Conservation (phyloP, 2,797 vertebrate genomes). For the Tinamus major region DNA sequence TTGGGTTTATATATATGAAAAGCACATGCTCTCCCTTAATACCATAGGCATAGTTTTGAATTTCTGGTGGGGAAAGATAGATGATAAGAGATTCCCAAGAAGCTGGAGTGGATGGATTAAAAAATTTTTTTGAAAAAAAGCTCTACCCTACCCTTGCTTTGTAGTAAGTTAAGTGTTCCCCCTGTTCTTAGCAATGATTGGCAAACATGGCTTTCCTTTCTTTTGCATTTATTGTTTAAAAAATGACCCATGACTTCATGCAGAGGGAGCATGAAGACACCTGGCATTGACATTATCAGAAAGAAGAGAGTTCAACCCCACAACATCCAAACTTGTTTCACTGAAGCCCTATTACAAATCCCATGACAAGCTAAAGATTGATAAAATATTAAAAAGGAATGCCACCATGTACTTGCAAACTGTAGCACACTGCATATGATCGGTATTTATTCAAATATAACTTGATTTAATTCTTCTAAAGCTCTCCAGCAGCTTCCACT, state of each 20-base stretch:
- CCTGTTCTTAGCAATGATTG: neutral
- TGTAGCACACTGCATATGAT: neutral
- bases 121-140: neutral
- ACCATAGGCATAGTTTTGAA: neutral
- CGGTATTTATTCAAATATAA: slow-evolving; percentile 5
- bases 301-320: neutral
- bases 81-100: neutral
- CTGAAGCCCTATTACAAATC: neutral
- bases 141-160: neutral
- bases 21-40: neutral
- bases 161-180: neutral
- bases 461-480: neutral
- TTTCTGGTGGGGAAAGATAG: neutral
- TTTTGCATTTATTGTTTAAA: neutral
- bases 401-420: neutral
- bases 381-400: neutral
- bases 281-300: neutral
- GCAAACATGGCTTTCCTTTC: neutral
- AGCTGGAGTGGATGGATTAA: accelerated
- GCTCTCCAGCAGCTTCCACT: neutral
- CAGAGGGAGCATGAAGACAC: neutral
- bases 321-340: neutral
- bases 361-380: neutral
- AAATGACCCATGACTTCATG: neutral
- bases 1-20: neutral